Evolutionary conservation across 2,113 vertebrate species (phyloP), one percentile per base, ranked within the genome.

Genomic region (Podarcis raffonei): DNA sequence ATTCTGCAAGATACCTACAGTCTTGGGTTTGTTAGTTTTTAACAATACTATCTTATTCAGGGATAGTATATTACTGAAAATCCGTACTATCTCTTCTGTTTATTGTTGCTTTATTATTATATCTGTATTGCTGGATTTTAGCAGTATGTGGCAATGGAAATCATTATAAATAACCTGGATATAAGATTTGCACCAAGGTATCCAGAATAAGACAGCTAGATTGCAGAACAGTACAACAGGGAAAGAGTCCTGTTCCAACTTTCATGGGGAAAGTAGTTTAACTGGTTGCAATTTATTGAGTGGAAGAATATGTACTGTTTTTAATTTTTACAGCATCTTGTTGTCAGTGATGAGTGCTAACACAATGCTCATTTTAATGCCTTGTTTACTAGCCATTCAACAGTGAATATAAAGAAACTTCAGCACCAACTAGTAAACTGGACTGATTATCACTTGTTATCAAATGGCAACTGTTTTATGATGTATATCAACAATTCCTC

Each of bases 291-390:
- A 42, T 42, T 90, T 90, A 90, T 42, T 93, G 53, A 5, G 72
- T 86, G n/a, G 25, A 72, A 53, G n/a, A 11, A 87, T 25, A 90
- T 39, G 23, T 1, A 1, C 22, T 53, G 48, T 3, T 87, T 89
- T 76, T 62, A 22, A 48, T 66, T 65, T 89, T 87, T 18, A 7
- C 25, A 25, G 0, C 77, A 76, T 82, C 89, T 93, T 78, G 59
- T 2, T 83, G 53, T 25, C 30, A n/a, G 18, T 82, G 57, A 0
- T 68, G 80, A 90, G 3, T 57, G 89, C 7, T 48, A n/a, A 87
- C 85, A 75, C n/a, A 39, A 6, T 83, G 72, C 37, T 90, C 78
- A 79, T 87, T 88, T 87, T 53, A 75, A n/a, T 91, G 85, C 91
- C 87, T 85, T 53, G 74, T 84, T 92, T 92, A 16, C 62, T 85